These are phyloP conservation scores for Eupithecia dodoneata DNA, from an alignment of 2,888 invertebrate species.

Conservation along the genomic window DNA sequence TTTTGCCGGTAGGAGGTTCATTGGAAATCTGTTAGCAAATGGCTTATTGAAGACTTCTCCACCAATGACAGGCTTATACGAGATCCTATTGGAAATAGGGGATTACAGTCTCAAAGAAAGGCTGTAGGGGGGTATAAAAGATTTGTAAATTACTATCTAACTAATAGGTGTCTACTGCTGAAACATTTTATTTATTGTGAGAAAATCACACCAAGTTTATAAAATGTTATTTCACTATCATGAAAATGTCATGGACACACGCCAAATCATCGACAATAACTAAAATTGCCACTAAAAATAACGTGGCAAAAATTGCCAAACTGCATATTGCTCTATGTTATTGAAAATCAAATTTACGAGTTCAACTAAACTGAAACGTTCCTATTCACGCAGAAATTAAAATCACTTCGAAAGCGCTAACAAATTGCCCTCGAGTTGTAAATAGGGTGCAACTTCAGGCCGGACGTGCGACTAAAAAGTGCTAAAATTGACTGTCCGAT, in stretches of 20 bases:
- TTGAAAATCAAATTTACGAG: slow-evolving; percentile 44
- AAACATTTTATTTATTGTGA: neutral
- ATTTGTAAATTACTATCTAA: slow-evolving; percentile 29
- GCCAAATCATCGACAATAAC: slow-evolving; percentile 26
- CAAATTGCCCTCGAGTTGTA: slow-evolving; percentile 46
- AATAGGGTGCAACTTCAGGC: slow-evolving; percentile 45
- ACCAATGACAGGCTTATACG: slow-evolving; percentile 44
- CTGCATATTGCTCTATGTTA: slow-evolving; percentile 41
- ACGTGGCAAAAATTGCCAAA: slow-evolving; percentile 31
- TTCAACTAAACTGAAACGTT: slow-evolving; percentile 40
- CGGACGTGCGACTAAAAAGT: slow-evolving; percentile 42
- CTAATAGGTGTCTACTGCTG: neutral
- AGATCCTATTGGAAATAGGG: slow-evolving; percentile 44
- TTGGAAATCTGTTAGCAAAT: slow-evolving; percentile 45
- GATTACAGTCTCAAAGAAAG: slow-evolving; percentile 39
- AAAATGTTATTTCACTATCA: neutral
- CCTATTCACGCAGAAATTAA: slow-evolving; percentile 43
- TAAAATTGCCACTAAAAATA: slow-evolving; percentile 20
- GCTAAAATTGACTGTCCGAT: slow-evolving; percentile 47
- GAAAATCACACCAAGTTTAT: neutral
- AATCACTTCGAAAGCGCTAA: slow-evolving; percentile 37
- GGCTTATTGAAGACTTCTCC: slow-evolving; percentile 41
- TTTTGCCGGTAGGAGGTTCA: slow-evolving; percentile 34
- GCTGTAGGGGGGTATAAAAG: slow-evolving; percentile 27
- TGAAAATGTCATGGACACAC: slow-evolving; percentile 10